Conservation (phyloP, 2,797 vertebrate genomes). For the Triplophysa bombifrons region DNA sequence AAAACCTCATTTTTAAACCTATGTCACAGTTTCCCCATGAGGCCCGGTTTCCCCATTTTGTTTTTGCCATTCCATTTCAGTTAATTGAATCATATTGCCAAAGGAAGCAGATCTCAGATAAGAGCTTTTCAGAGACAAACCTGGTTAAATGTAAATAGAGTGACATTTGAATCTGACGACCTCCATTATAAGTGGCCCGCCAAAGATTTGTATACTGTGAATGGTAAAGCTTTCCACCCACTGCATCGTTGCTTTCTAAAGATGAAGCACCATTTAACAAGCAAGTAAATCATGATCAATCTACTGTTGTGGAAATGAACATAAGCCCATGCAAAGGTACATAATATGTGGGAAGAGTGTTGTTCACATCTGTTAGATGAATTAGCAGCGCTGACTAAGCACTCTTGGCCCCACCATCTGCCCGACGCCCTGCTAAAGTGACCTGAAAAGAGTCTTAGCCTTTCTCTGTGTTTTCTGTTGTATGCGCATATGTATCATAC, state of each 20-base stretch:
- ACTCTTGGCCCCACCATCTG: slow-evolving; percentile 26
- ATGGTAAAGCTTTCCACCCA: slow-evolving; percentile 13
- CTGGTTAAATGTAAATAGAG: slow-evolving; percentile 13
- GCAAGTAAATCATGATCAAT: slow-evolving; percentile 17
- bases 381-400: slow-evolving; percentile 38
- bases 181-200: background rate
- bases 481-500: background rate
- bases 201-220: background rate
- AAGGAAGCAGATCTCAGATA: background rate
- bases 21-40: background rate
- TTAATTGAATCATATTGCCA: slow-evolving; percentile 5
- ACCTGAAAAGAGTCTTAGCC: slow-evolving; percentile 34
- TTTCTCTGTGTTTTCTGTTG: slow-evolving; percentile 18
- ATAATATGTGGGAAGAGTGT: slow-evolving; percentile 69
- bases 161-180: background rate
- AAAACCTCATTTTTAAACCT: background rate
- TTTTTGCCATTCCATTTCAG: slow-evolving; percentile 16
- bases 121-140: slow-evolving; percentile 2
- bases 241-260: slow-evolving; percentile 64
- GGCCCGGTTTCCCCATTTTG: background rate
- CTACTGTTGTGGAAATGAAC: slow-evolving; percentile 22
- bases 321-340: slow-evolving; percentile 55
- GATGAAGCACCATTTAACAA: slow-evolving; percentile 7
- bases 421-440: slow-evolving; percentile 34
- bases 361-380: slow-evolving; percentile 40